Evolutionary conservation across 2,888 invertebrate genomes (phyloP).

Genomic region (Bombylius discolor): DNA sequence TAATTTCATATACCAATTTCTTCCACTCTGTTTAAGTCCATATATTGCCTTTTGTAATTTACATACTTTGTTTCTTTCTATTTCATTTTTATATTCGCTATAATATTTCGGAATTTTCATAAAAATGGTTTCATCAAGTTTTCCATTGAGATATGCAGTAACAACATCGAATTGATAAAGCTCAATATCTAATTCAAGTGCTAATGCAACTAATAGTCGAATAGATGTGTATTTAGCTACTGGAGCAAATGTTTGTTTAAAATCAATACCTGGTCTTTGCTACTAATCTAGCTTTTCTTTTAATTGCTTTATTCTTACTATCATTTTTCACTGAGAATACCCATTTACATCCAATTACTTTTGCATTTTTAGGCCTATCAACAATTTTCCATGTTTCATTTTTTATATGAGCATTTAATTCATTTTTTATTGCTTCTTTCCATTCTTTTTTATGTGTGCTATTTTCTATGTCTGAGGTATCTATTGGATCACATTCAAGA

Average conservation of each 20-base stretch:
- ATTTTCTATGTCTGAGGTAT: too few relatives aligned
- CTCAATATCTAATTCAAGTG: not conserved
- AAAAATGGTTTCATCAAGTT: not conserved
- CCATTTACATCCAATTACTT: not conserved
- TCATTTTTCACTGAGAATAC: not conserved
- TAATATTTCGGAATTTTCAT: not conserved
- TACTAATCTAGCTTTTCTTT: not conserved
- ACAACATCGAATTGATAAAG: not conserved
- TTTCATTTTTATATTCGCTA: not conserved
- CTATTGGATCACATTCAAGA: too few relatives aligned
- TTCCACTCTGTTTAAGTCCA: slow-evolving; percentile 15
- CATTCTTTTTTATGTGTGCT: too few relatives aligned
- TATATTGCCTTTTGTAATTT: too few relatives aligned
- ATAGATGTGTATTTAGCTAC: not conserved
- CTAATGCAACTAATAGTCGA: not conserved
- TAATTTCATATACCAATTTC: slow-evolving; percentile 16
- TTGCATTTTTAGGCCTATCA: not conserved
- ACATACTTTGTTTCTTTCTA: slow-evolving; percentile 13
- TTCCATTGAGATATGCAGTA: not conserved
- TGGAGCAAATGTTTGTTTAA: not conserved
- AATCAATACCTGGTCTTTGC: not conserved
- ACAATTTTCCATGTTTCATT: not conserved
- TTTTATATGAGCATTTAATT: not conserved
- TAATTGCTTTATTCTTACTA: not conserved
- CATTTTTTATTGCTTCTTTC: not conserved